A percentile compares a stretch with the other conserved stretches of the same genome.
Evolutionary conservation across 2,797 vertebrate genomes (phyloP).

Genomic region (Apogon hyalosoma): DNA sequence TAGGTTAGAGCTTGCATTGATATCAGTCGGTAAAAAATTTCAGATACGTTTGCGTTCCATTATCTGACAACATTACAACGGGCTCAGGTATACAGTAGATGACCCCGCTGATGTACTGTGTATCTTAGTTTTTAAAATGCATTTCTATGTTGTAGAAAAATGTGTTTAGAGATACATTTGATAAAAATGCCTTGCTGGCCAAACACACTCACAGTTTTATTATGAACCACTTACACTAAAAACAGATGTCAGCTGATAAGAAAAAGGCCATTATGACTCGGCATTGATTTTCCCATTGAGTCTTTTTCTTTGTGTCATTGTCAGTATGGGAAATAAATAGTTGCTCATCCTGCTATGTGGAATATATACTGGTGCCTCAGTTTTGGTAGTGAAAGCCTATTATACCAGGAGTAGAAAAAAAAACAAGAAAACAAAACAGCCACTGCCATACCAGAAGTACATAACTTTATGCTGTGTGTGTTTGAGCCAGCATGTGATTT

Average conservation of each 20-base stretch:
- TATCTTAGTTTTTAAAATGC: slow-evolving; percentile 12
- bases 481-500: background rate
- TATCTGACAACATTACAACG: background rate
- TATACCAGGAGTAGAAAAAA: background rate
- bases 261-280: slow-evolving; percentile 28
- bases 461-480: background rate
- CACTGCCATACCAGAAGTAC: background rate
- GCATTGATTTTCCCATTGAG: slow-evolving; percentile 42
- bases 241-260: slow-evolving; percentile 48
- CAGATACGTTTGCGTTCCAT: background rate
- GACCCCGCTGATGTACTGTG: slow-evolving; percentile 3
- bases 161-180: slow-evolving; percentile 24
- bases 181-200: slow-evolving; percentile 4
- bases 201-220: slow-evolving; percentile 15
- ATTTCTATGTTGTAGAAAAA: slow-evolving; percentile 19
- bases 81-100: background rate
- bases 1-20: background rate
- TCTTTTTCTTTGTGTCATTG: slow-evolving; percentile 14
- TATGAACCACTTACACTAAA: slow-evolving; percentile 51
- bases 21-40: background rate
- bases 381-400: slow-evolving; percentile 5
- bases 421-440: background rate
- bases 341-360: background rate
- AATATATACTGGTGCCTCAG: slow-evolving; percentile 5
- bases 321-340: slow-evolving; percentile 19